Evolutionary conservation across 2,888 invertebrate genomes (phyloP).

Genomic region (Junonia oenone): DNA sequence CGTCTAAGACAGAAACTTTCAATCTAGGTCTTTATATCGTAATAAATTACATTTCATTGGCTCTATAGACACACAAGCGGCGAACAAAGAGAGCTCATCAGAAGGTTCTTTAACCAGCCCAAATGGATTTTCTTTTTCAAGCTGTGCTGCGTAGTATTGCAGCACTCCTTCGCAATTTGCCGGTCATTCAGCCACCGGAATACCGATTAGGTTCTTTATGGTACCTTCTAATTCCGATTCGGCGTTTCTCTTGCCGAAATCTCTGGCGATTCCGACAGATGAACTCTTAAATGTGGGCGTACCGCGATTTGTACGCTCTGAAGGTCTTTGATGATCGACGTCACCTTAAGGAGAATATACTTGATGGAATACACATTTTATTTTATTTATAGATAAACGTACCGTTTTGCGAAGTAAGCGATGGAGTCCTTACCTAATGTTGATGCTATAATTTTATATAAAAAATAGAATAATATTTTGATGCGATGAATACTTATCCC

Average conservation of each 20-base stretch:
- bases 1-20: conserved; percentile 22
- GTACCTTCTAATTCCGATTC: conserved; percentile 63
- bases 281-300: conserved; percentile 68
- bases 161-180: conserved; percentile 35
- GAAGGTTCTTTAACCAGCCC: conserved; percentile 35
- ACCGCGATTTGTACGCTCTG: conserved; percentile 53
- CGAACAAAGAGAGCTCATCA: conserved; percentile 24
- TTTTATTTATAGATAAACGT: background rate
- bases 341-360: conserved; percentile 47
- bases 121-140: conserved; percentile 44
- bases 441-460: too few relatives aligned
- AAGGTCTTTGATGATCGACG: conserved; percentile 48
- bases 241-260: conserved; percentile 67
- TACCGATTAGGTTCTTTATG: conserved; percentile 34
- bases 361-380: background rate
- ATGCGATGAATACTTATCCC: too few relatives aligned
- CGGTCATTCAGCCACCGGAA: conserved; percentile 39
- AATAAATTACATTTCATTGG: conserved; percentile 21
- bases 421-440: background rate
- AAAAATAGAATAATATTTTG: too few relatives aligned
- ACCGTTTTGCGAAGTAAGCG: background rate
- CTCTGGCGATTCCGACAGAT: conserved; percentile 61
- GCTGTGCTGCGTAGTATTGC: conserved; percentile 36
- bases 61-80: conserved; percentile 21
- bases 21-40: conserved; percentile 16